These are phyloP conservation scores for Thysanoteuthis rhombus DNA, from an alignment of 2,888 invertebrate species.

Conservation along the genomic window DNA sequence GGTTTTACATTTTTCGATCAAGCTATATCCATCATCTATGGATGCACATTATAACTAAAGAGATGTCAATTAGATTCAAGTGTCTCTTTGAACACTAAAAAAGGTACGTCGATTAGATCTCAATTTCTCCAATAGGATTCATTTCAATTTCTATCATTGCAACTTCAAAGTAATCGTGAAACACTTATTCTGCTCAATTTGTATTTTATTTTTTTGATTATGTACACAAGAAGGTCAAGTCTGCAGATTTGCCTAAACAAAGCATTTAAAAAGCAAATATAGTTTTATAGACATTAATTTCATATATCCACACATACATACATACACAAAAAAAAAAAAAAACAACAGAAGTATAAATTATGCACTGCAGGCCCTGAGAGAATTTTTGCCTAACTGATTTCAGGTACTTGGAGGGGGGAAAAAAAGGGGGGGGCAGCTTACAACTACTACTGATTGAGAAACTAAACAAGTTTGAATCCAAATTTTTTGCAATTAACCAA, in stretches of 20 bases:
- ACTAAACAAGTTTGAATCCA: not conserved
- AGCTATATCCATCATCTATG: too few relatives aligned
- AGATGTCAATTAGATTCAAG: too few relatives aligned
- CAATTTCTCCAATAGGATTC: not conserved
- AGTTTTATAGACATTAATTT: not conserved
- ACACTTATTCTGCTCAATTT: not conserved
- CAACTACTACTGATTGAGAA: not conserved
- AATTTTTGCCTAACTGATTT: not conserved
- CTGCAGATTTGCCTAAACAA: not conserved
- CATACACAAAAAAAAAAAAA: not conserved
- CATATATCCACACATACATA: not conserved
- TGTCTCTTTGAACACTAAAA: too few relatives aligned
- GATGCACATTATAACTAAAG: too few relatives aligned
- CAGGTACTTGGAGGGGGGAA: not conserved
- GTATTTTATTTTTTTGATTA: not conserved
- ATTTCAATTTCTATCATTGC: not conserved
- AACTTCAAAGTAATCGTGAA: not conserved
- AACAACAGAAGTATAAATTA: not conserved
- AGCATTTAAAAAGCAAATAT: not conserved
- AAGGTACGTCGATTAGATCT: not conserved
- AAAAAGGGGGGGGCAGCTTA: too few relatives aligned
- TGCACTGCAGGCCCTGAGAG: not conserved
- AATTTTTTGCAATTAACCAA: not conserved
- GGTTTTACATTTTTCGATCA: too few relatives aligned
- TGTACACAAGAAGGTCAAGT: not conserved